Conservation (phyloP, 2,113 vertebrate species). For the Hirundichthys speculiger region DNA sequence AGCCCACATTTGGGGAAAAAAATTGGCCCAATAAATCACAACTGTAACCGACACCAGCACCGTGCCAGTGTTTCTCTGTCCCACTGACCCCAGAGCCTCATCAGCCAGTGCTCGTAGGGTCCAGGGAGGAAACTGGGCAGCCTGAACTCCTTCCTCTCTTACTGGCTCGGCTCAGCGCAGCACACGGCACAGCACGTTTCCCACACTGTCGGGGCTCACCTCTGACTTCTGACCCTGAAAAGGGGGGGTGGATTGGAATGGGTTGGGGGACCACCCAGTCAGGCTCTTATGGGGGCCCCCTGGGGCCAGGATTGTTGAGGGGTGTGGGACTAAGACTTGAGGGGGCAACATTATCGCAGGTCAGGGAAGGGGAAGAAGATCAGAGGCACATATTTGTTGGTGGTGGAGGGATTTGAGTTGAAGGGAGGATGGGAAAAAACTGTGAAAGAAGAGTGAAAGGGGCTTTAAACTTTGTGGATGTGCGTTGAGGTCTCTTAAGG, state of each 20-base stretch:
- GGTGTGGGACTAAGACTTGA: conserved; percentile 48
- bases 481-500: conserved; percentile 45
- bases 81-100: conserved; percentile 60
- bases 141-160: conserved; percentile 49
- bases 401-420: conserved; percentile 17
- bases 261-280: conserved; percentile 77
- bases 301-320: conserved; percentile 44
- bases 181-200: conserved; percentile 71
- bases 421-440: conserved; percentile 30
- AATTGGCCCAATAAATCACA: conserved; percentile 76
- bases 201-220: conserved; percentile 76
- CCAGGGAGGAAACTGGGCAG: conserved; percentile 46
- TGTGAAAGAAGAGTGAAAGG: conserved; percentile 25
- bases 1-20: conserved; percentile 60
- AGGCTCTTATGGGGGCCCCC: conserved; percentile 59
- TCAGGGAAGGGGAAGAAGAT: conserved; percentile 53
- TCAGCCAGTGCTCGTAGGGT: conserved; percentile 42
- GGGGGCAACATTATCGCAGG: conserved; percentile 29
- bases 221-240: conserved; percentile 75
- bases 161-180: conserved; percentile 3
- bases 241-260: conserved; percentile 29
- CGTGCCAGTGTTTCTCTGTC: conserved; percentile 49
- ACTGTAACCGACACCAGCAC: conserved; percentile 65
- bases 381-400: conserved; percentile 51
- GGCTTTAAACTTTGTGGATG: conserved; percentile 48